Percentiles rank a stretch among this genome's conserved stretches.
Conservation (phyloP, 2,797 vertebrate species). For the Aldrovandia affinis region DNA sequence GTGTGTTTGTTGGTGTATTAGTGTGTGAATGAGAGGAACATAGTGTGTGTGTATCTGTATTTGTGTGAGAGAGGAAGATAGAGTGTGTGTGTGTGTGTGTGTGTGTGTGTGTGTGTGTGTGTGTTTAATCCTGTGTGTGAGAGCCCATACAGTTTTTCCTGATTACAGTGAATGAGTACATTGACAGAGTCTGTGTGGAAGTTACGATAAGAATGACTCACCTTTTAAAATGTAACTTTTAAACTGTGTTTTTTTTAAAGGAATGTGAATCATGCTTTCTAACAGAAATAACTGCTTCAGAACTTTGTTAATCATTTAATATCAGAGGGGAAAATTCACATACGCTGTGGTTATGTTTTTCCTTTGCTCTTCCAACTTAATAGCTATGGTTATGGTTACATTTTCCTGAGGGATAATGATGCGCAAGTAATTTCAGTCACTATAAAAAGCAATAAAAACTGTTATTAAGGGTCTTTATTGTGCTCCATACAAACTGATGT, state of each 20-base stretch:
- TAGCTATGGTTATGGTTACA: neutral
- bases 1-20: too few relatives aligned
- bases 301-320: neutral
- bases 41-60: too few relatives aligned
- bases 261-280: neutral
- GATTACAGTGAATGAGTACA: neutral
- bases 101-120: slow-evolving; percentile 3
- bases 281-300: neutral
- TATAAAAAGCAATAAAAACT: neutral
- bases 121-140: neutral
- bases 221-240: neutral
- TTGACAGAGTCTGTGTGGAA: neutral
- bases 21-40: too few relatives aligned
- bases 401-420: neutral
- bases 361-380: neutral
- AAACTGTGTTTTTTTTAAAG: neutral
- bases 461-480: neutral
- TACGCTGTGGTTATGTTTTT: neutral
- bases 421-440: neutral
- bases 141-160: too few relatives aligned
- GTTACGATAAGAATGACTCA: neutral
- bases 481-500: neutral
- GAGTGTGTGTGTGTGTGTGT: neutral
- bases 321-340: neutral
- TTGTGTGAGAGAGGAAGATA: too few relatives aligned